phyloP scores from a whole-genome alignment of 2,888 invertebrate genomes.

The Pogonocherus hispidulus region DNA sequence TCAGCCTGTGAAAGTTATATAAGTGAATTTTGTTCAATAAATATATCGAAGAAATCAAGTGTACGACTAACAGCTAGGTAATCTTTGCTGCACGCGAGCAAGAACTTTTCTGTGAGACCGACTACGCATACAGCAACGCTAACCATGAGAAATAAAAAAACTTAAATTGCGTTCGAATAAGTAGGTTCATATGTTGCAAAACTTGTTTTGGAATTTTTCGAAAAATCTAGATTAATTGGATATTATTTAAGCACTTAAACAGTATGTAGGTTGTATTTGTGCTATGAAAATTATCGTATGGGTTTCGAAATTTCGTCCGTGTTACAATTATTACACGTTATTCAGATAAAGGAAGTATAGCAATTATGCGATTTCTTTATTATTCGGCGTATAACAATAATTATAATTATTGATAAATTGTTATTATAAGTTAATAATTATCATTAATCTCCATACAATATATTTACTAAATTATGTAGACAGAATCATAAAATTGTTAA shows the following conservation, averaged over 20 bases:
- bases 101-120: neutral
- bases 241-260: conserved; percentile 14
- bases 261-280: conserved; percentile 28
- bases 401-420: too few relatives aligned
- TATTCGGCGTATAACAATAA: neutral
- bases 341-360: neutral
- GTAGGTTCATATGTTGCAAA: conserved; percentile 23
- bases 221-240: conserved; percentile 29
- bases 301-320: conserved; percentile 30
- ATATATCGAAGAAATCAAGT: too few relatives aligned
- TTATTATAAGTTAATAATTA: too few relatives aligned
- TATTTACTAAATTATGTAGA: too few relatives aligned
- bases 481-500: too few relatives aligned
- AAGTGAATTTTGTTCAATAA: too few relatives aligned
- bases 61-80: too few relatives aligned
- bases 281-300: conserved; percentile 25
- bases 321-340: conserved; percentile 23
- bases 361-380: conserved; percentile 8
- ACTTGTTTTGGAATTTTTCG: neutral
- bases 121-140: neutral
- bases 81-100: too few relatives aligned
- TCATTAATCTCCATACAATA: too few relatives aligned
- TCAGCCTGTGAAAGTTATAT: too few relatives aligned
- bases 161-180: neutral
- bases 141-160: neutral